Percentiles rank a stretch among this genome's conserved stretches.
Evolutionary conservation across 2,797 vertebrate species (phyloP).

Genomic region (Clarias fuscus): DNA sequence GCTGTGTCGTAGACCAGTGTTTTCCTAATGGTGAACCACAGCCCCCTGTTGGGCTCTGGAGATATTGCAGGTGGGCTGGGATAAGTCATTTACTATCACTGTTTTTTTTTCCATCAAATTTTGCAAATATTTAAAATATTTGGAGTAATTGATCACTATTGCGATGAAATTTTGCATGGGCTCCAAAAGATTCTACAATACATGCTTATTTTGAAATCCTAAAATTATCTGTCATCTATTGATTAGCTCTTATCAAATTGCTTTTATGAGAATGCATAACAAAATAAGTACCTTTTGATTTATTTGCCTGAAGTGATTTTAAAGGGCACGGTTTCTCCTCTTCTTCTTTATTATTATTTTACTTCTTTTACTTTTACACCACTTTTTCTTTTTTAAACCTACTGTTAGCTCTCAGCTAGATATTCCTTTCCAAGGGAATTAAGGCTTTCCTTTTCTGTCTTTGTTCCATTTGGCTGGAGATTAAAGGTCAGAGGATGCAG

Average conservation of each 20-base stretch:
- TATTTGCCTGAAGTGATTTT: neutral
- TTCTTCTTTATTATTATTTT: neutral
- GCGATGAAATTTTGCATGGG: no score
- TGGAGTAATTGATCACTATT: no score
- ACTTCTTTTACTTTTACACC: neutral
- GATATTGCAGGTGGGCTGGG: no score
- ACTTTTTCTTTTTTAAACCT: neutral
- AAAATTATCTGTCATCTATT: neutral
- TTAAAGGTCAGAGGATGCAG: constrained; percentile 33
- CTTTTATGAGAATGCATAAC: neutral
- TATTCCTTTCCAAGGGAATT: neutral
- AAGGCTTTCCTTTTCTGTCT: constrained; percentile 5
- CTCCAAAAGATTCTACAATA: no score
- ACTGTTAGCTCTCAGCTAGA: neutral
- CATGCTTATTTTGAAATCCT: neutral
- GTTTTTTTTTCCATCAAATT: no score
- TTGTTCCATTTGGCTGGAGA: constrained; percentile 30
- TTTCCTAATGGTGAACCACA: no score
- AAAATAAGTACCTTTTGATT: neutral
- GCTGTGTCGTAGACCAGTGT: neutral
- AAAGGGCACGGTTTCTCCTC: neutral
- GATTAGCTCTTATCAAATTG: neutral
- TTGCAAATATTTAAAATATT: no score
- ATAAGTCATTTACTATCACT: no score
- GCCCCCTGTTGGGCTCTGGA: no score